Evolutionary conservation across 2,113 vertebrate genomes (phyloP), one percentile per base, ranked within the genome.

Genomic region (Collichthys lucidus): DNA sequence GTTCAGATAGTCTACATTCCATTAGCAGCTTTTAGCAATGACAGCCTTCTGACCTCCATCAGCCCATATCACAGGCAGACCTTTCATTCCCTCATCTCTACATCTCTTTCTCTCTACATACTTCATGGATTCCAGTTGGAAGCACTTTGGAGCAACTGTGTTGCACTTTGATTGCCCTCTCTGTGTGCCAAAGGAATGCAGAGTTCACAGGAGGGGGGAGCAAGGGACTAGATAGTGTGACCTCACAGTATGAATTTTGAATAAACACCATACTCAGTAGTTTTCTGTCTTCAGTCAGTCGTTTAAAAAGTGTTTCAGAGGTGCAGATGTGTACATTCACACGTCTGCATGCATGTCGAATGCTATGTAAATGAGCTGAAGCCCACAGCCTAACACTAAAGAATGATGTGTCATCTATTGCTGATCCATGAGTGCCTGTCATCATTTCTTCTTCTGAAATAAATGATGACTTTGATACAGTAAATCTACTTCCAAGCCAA

Each of bases 81-180:
- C 35, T 59, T n/a, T 35, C 49, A 12, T 4, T 70, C 52, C 24
- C 5, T 50, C 15, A 42, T 73, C 8, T 14, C 14, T 42, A 16
- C 53, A 29, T 67, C 17, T 63, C 0, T 49, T 19, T 50, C 20
- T 50, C 75, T 67, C 63, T 40, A 8, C 16, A 26, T 60, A 56
- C 53, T 69, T 86, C 24, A 68, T 9, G 6, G 50, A 74, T 84
- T 76, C 61, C 70, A 72, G 29, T 66, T 24, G 57, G 66, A 61
- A 53, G 77, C 77, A 83, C 79, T 85, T 73, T 64, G 62, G 40
- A 78, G 56, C 70, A 79, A 83, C 16, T 20, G 52, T 16, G 42
- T 24, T 84, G 78, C 77, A 86, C 86, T 90, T 74, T 76, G 62
- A 53, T 65, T 83, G 83, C 70, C 74, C 86, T 74, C 59, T 74